Evolutionary conservation across 1,140 invertebrate species (phyloP).

Genomic region (Brachionus paranguensis): DNA sequence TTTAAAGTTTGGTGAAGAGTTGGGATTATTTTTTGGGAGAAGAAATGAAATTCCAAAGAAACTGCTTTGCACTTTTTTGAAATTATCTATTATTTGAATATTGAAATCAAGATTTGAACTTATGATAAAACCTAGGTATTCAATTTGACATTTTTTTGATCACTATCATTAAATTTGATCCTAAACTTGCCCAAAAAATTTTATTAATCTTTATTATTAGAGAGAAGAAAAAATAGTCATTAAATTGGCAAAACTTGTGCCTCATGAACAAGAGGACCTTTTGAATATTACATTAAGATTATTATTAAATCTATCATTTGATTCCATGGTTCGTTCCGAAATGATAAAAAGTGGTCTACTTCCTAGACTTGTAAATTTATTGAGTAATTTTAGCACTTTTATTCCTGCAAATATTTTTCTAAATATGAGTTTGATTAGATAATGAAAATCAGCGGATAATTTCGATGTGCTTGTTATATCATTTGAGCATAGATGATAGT

Average conservation of each 20-base stretch:
- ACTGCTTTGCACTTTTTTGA: too few species aligned
- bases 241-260: conserved; percentile 57
- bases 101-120: too few species aligned
- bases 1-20: too few species aligned
- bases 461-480: conserved; percentile 83
- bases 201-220: conserved; percentile 45
- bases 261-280: conserved; percentile 63
- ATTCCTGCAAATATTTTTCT: not conserved
- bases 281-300: conserved; percentile 78
- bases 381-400: conserved; percentile 62
- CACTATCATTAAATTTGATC: too few species aligned
- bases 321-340: conserved; percentile 72
- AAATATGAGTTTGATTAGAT: conserved; percentile 55
- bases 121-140: too few species aligned
- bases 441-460: conserved; percentile 76
- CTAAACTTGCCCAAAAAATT: too few species aligned
- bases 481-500: conserved; percentile 88
- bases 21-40: too few species aligned
- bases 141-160: too few species aligned
- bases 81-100: too few species aligned
- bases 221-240: conserved; percentile 57
- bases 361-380: conserved; percentile 77
- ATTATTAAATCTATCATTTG: conserved; percentile 94
- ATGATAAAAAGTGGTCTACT: conserved; percentile 84
- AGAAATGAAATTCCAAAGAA: too few species aligned